Conservation (phyloP, 2,797 vertebrate species). For the Amblyopsis hoosieri region DNA sequence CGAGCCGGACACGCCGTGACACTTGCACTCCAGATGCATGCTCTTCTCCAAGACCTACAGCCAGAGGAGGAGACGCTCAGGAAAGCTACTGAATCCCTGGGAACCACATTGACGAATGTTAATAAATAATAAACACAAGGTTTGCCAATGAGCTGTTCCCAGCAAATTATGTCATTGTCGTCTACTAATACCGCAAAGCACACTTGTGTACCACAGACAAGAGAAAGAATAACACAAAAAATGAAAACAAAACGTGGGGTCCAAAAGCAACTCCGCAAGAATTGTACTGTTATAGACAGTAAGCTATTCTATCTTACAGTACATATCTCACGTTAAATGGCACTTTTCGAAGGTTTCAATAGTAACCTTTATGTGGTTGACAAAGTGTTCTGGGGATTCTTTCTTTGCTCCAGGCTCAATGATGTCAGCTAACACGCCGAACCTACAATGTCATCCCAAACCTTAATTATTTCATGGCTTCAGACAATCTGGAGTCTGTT, state of each 20-base stretch:
- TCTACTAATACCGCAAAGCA: neutral
- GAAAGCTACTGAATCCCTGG: no score
- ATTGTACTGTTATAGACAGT: no score
- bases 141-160: no score
- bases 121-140: no score
- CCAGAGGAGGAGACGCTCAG: neutral
- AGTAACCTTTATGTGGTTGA: conserved; percentile 46
- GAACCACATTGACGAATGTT: no score
- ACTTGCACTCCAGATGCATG: conserved; percentile 96
- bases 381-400: conserved; percentile 41
- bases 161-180: no score
- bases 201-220: neutral
- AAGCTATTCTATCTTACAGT: no score
- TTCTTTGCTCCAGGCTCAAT: conserved; percentile 42
- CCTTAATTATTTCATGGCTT: conserved; percentile 71
- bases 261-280: neutral
- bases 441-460: conserved; percentile 25
- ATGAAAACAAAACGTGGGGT: neutral
- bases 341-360: conserved; percentile 40
- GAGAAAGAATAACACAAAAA: neutral
- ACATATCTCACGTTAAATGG: no score
- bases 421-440: conserved; percentile 53
- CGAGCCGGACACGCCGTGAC: conserved; percentile 94
- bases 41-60: conserved; percentile 89
- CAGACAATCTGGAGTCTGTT: conserved; percentile 81